A percentile compares a stretch with the other conserved stretches of the same genome.
These are phyloP conservation scores for Notoglanidium macrostoma DNA, from an alignment of 2,797 vertebrate genomes.

Conservation along the genomic window DNA sequence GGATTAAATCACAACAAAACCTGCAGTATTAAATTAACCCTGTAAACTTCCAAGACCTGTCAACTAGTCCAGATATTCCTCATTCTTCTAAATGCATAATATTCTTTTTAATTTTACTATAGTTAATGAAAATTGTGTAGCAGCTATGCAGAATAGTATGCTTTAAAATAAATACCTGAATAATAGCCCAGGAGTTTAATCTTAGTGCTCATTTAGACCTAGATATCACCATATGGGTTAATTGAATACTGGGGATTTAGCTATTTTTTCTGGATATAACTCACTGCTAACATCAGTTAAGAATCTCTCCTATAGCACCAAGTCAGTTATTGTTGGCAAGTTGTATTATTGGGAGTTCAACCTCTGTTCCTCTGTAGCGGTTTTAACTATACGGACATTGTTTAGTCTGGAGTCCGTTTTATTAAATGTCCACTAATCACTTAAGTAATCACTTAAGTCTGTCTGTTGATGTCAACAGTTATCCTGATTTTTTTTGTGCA, in stretches of 20 bases:
- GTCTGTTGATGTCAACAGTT: neutral
- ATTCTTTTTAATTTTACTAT: neutral
- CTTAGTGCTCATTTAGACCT: neutral
- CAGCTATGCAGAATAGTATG: neutral
- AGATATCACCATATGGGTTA: conserved; percentile 12
- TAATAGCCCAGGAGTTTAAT: neutral
- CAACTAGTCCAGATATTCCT: neutral
- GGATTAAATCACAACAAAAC: neutral
- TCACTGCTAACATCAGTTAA: conserved; percentile 2
- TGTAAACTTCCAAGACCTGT: neutral
- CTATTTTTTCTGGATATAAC: neutral
- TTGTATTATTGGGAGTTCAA: neutral
- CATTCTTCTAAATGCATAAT: neutral
- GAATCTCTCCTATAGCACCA: neutral
- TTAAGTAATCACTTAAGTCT: neutral
- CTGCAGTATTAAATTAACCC: conserved; percentile 17
- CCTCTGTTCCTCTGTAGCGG: neutral
- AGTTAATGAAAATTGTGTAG: neutral
- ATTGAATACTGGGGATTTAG: conserved; percentile 17
- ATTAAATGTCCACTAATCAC: neutral
- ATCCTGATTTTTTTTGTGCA: neutral
- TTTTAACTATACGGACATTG: neutral
- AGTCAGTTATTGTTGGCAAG: neutral
- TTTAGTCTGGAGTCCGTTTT: neutral
- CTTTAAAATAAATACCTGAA: neutral